A percentile compares a stretch with the other conserved stretches of the same genome.
Conservation (phyloP, 2,888 invertebrate genomes). For the Theretra japonica region DNA sequence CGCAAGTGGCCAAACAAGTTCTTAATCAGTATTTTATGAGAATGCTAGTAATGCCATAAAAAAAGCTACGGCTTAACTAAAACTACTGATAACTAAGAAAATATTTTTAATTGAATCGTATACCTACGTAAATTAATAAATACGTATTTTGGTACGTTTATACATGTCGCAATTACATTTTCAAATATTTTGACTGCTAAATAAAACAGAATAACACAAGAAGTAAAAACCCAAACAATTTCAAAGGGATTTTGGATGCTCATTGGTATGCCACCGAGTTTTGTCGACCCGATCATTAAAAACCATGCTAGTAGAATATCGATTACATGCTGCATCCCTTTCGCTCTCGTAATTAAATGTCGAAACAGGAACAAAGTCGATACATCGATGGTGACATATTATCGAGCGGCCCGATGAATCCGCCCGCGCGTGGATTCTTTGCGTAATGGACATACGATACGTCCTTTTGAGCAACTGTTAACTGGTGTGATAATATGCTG, state of each 20-base stretch:
- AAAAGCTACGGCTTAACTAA: no score
- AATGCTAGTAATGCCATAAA: no score
- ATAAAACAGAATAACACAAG: neutral
- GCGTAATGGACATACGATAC: conserved; percentile 53
- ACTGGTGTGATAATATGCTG: conserved; percentile 5
- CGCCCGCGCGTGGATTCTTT: conserved; percentile 45
- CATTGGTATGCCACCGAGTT: neutral
- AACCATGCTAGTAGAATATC: neutral
- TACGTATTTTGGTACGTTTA: no score
- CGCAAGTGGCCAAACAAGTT: no score
- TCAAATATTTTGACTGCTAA: neutral
- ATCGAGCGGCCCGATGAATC: neutral
- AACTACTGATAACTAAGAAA: no score
- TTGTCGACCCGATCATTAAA: neutral
- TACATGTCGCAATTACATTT: neutral
- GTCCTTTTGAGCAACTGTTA: conserved; percentile 32
- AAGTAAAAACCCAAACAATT: neutral
- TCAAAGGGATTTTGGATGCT: neutral
- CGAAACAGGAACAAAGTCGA: neutral
- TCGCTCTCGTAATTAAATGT: neutral
- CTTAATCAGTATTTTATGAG: no score
- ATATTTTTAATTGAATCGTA: no score
- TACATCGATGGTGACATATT: conserved; percentile 15
- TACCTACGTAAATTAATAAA: no score
- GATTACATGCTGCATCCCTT: neutral